Base-by-base conservation (phyloP, 1,140 invertebrate species). In the Zaprionus capensis region DNA sequence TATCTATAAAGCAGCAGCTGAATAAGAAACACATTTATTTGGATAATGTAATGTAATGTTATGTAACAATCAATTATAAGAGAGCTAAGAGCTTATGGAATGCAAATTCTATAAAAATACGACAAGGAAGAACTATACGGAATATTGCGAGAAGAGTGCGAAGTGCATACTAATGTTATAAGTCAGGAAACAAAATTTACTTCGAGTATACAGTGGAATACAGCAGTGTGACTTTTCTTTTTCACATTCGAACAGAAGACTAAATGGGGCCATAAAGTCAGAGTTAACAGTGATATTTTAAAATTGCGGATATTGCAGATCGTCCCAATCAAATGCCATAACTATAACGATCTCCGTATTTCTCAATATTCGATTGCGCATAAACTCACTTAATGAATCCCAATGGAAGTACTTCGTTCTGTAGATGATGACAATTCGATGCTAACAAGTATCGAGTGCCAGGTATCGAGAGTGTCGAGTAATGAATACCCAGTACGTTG, bases 321-420 rank as follows among this genome's bases (percentile, higher is more conserved):
- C 46, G 46, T 7, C 0, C 46, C 17, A n/a, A 51, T 51, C n/a
- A 6, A 51, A 5, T 12, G 1, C 6, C 46, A 22, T 22, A 49
- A 49, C 46, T 4, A n/a, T 22, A 49, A 22, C 15, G 41, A 46
- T 17, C 12, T 51, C 1, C 11, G 14, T 51, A 24, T 51, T 51
- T 5, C 31, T 15, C 20, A 58, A 58, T 24, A 5, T 31, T 44
- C 49, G n/a, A 59, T 59, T 38, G 57, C 51, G 38, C 41, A 66
- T 53, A 59, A 53, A 12, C 28, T 38, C 63, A 53, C 22, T 26
- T 63, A 41, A 57, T 49, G 53, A 57, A 75, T 71, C 53, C 46
- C 41, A 66, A 66, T 66, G 41, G 62, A 31, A 41, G 66, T 59
- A 75, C 72, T 75, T 57, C 6, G 15, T 31, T 34, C 17, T 57